Conservation (phyloP, 2,113 vertebrate genomes). For the Donacobius atricapilla region DNA sequence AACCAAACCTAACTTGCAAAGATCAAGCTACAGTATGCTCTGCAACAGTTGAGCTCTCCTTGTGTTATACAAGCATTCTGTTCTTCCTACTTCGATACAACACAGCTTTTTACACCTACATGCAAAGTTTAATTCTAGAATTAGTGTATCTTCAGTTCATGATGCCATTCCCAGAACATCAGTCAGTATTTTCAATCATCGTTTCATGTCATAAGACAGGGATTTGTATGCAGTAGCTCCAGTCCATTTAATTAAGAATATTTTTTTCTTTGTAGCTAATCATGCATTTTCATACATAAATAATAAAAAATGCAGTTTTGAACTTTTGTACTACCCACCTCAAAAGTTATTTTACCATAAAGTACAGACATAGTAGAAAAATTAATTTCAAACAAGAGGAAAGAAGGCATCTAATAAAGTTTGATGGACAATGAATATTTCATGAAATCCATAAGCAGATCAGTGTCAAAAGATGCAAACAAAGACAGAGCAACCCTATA, state of each 20-base stretch:
- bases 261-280: neutral
- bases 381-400: neutral
- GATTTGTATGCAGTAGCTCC: neutral
- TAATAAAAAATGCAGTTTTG: neutral
- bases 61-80: neutral
- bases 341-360: neutral
- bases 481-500: neutral
- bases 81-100: neutral
- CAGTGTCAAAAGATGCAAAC: neutral
- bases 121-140: neutral
- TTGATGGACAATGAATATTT: neutral
- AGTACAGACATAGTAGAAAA: neutral
- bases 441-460: neutral
- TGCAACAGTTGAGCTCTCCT: neutral
- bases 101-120: conserved; percentile 12
- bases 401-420: neutral
- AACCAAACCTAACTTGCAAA: neutral
- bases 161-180: neutral
- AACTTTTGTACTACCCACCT: neutral
- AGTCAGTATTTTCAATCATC: neutral
- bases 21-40: neutral
- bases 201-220: neutral
- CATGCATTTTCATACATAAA: neutral
- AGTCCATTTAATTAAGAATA: neutral
- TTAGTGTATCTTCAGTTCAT: neutral